Percentiles rank a stretch among this genome's conserved stretches.
These are phyloP conservation scores for Dendropsophus ebraccatus DNA, from an alignment of 2,113 vertebrate species.

Conservation along the genomic window DNA sequence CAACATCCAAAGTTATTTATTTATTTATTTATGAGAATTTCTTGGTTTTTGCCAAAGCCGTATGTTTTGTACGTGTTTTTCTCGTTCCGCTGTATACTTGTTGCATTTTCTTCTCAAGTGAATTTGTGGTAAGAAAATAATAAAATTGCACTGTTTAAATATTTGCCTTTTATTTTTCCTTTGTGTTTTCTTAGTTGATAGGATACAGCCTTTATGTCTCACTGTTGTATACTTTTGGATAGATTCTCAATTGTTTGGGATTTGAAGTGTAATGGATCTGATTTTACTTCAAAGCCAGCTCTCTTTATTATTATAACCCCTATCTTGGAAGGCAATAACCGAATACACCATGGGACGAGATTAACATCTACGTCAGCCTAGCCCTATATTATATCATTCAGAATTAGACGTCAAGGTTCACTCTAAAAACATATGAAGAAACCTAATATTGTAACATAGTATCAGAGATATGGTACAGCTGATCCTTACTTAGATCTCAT, in stretches of 20 bases:
- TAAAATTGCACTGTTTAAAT: conserved; percentile 66
- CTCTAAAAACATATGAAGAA: background rate
- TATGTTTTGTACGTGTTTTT: conserved; percentile 59
- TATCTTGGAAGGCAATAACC: background rate
- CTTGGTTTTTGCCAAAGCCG: conserved; percentile 60
- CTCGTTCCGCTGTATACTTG: conserved; percentile 1
- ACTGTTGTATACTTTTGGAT: background rate
- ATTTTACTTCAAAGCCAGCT: conserved; percentile 4
- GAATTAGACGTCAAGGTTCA: background rate
- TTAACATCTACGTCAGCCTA: background rate
- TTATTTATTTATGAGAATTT: conserved; percentile 77
- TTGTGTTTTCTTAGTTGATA: conserved; percentile 14
- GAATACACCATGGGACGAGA: conserved; percentile 30
- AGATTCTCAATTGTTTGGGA: background rate
- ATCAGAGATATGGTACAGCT: background rate
- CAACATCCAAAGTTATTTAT: conserved; percentile 72
- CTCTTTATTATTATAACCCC: conserved; percentile 24
- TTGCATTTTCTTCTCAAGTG: conserved; percentile 3
- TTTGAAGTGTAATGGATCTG: conserved; percentile 17
- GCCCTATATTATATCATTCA: background rate
- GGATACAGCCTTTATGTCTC: background rate
- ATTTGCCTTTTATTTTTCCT: background rate
- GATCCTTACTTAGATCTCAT: background rate
- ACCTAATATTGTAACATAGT: background rate
- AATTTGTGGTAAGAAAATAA: conserved; percentile 37